Evolutionary conservation across 2,888 invertebrate genomes (phyloP), one percentile per base, ranked within the genome.

Genomic region (Lacanobia wlatinum): DNA sequence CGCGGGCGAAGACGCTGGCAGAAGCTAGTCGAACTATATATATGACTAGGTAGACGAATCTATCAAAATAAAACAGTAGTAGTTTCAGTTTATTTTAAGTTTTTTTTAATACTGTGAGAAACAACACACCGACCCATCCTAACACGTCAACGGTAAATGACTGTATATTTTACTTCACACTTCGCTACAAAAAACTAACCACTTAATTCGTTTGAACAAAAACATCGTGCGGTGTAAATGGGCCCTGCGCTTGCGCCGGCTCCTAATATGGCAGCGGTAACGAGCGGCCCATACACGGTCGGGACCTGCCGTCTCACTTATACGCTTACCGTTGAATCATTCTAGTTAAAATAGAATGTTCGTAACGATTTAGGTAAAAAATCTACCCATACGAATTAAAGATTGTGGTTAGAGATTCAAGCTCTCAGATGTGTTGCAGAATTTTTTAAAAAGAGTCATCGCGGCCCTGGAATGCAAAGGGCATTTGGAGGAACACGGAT

Each of bases 241-340:
- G 62, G 53, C 73, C 48, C 43, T 73, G 84, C 83, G 86, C 76
- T 71, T 78, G 76, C 74, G 85, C 76, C 84, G 78, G 81, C 70
- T 46, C 86, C 86, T 72, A 83, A 86, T 86, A 86, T 82, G 86
- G 86, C 77, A 62, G 64, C 76, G 60, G 76, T 86, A 87, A 87
- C 86, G 81, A 87, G 80, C 78, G 67, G 40, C 40, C 80, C 81
- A 69, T 85, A 84, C 79, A 76, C 80, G 87, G 86, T 77, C 71
- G 70, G 82, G 85, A 81, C 67, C 83, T 84, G 78, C 78, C 78
- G 83, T 73, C 86, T 82, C 71, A 82, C 86, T 85, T 84, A 85
- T 81, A 78, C 76, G 62, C 80, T 80, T 74, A 67, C 66, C 60
- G 81, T 76, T 81, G 81, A 84, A 81, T 81, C 84, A 81, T 84